Base-by-base conservation (phyloP, 2,888 invertebrate species). In the Tenthredo scrophulariae region DNA sequence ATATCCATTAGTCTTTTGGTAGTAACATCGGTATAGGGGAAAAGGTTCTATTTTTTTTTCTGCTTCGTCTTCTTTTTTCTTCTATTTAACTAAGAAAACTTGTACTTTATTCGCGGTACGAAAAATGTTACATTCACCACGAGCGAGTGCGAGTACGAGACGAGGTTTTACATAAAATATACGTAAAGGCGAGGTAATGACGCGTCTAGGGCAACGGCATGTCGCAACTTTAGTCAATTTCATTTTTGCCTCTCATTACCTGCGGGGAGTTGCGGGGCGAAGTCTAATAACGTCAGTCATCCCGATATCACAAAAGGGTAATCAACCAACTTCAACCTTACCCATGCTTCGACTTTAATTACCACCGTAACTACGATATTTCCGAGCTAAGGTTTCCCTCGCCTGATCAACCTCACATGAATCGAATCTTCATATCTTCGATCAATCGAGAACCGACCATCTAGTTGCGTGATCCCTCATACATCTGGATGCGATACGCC, bases 161-260 rank as follows among this genome's bases (percentile, higher is more conserved):
- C n/a, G 18, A 75, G 29, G 29, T 79, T 79, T 79, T 79, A 46
- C 79, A 79, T 79, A 79, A 79, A 58, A 79, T 79, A 79, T 79
- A 79, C 79, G 79, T 58, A 79, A 54, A 58, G 79, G 26, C 37
- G 62, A 79, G 79, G 79, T 79, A 79, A 79, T 79, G 79, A 79
- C 79, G 79, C 79, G 79, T 79, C 58, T 54, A n/a, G 79, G 62
- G 58, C 37, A 37, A 77, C 29, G 50, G 13, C 58, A 26, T 58
- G 58, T 54, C 58, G 62, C 58, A 79, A 79, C 58, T 79, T 79
- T 37, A 62, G 58, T 62, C 54, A 79, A 79, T 79, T 79, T 79
- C 79, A 79, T 79, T 58, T 79, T 79, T 79, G 79, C 79, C 79
- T 58, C 79, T 79, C 79, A 79, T 79, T 79, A 54, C 50, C 22